Percentiles rank a stretch among this genome's conserved stretches.
phyloP scores from a whole-genome alignment of 2,888 invertebrate genomes.

The Polia nebulosa region DNA sequence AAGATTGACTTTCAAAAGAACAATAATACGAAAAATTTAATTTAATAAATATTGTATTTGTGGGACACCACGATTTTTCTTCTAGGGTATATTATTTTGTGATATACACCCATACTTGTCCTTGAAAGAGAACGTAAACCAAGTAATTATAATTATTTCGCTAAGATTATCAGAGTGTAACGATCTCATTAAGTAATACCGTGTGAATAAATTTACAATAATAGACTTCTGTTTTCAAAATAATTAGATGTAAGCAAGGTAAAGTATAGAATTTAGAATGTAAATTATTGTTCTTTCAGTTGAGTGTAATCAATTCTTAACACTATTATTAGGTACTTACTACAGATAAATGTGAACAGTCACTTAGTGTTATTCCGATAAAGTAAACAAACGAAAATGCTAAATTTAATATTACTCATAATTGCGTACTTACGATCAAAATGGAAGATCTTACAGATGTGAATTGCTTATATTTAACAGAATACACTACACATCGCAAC shows the following conservation, averaged over 20 bases:
- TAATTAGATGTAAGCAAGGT: constrained; percentile 14
- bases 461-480: constrained; percentile 3
- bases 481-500: constrained; percentile 39
- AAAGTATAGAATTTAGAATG: constrained; percentile 20
- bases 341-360: constrained; percentile 37
- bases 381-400: constrained; percentile 19
- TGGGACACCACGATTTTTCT: no score
- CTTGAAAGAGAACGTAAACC: constrained; percentile 30
- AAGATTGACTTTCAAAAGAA: no score
- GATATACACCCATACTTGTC: background rate
- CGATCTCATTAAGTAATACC: constrained; percentile 61
- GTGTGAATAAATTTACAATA: constrained; percentile 42
- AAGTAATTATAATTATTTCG: constrained; percentile 31
- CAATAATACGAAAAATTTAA: no score
- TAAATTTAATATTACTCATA: constrained; percentile 9
- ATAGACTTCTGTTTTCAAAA: constrained; percentile 12
- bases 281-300: constrained; percentile 30
- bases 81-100: no score
- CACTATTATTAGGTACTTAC: constrained; percentile 8
- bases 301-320: constrained; percentile 28
- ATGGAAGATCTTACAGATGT: background rate
- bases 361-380: constrained; percentile 17
- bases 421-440: constrained; percentile 53
- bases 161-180: constrained; percentile 50
- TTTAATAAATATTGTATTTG: no score